Base-by-base conservation (phyloP, 1,140 invertebrate genomes). In the Drosophila biarmipes region DNA sequence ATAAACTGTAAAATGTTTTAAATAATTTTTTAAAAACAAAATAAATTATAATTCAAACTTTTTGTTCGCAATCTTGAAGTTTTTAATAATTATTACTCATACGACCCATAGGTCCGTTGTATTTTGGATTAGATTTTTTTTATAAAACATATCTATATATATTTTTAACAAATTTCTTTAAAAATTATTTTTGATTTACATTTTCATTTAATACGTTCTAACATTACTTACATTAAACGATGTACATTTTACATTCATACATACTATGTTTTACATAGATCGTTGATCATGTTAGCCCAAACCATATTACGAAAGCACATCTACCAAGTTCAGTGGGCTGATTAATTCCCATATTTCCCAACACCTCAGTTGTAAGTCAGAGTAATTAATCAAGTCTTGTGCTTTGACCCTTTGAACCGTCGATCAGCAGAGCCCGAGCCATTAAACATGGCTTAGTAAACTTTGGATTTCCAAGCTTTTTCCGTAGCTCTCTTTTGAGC, bases 371-470 rank as follows among this genome's bases (percentile, higher is more conserved):
- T 49, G 27, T 17, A 29, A 31, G 10, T 31, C 24, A 24, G 3
- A 24, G n/a, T n/a, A 49, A 49, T 29, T n/a, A n/a, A 29, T 29
- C 14, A 58, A 14, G 15, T 10, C 2, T 43, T 66, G 21, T 66
- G 46, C 59, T 68, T 68, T 69, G 38, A 43, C 42, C 45, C 15
- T 51, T 51, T 51, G 48, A 49, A 49, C 52, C 57, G 7, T 14
- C 56, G 52, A 61, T 61, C 57, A 58, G 19, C 24, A 29, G 8
- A 11, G 19, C 21, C 21, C n/a, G 15, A 6, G 10, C 11, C n/a
- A n/a, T n/a, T n/a, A 35, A 37, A 17, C 38, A 34, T 56, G 21
- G 15, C 21, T 8, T 14, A n/a, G 8, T 11, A n/a, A 61, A 54
- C 58, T 61, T 57, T 61, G 58, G 2, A 31, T 29, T 17, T 35